Evolutionary conservation across 2,888 invertebrate genomes (phyloP).

Genomic region (Stegana nigrithorax): DNA sequence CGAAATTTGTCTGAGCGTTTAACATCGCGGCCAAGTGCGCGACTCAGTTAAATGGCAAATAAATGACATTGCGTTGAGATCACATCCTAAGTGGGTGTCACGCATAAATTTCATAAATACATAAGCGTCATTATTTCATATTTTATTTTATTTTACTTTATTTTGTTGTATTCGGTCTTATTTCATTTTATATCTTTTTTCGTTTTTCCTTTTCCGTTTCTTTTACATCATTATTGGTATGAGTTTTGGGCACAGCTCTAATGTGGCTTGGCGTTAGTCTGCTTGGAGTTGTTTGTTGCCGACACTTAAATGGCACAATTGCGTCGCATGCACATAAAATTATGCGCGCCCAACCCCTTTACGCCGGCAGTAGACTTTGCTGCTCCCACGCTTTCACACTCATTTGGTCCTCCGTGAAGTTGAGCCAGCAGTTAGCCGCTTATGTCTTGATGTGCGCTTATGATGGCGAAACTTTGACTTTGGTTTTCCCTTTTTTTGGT

Average conservation of each 20-base stretch:
- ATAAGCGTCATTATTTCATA: constrained; percentile 58
- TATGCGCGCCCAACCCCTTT: constrained; percentile 16
- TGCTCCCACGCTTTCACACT: too few relatives aligned
- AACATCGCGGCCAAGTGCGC: not conserved
- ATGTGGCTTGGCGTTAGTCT: constrained; percentile 36
- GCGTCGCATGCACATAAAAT: constrained; percentile 30
- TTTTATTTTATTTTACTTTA: constrained; percentile 30
- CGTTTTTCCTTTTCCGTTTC: too few relatives aligned
- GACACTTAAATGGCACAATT: constrained; percentile 56
- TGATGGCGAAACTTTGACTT: too few relatives aligned
- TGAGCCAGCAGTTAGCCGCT: not conserved
- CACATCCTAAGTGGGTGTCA: constrained; percentile 56
- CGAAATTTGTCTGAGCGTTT: constrained; percentile 14
- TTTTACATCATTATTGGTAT: too few relatives aligned
- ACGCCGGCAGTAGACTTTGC: too few relatives aligned
- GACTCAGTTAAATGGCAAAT: not conserved
- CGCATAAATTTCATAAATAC: constrained; percentile 64
- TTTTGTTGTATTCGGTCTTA: too few relatives aligned
- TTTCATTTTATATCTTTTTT: too few relatives aligned
- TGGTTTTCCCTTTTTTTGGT: too few relatives aligned
- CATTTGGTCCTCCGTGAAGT: not conserved
- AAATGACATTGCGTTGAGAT: constrained; percentile 16
- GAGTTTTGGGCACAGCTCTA: too few relatives aligned
- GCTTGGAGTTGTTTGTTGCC: constrained; percentile 44
- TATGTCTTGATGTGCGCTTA: too few relatives aligned